Conservation (phyloP, 2,113 vertebrate species). For the Atlantisia rogersi region DNA sequence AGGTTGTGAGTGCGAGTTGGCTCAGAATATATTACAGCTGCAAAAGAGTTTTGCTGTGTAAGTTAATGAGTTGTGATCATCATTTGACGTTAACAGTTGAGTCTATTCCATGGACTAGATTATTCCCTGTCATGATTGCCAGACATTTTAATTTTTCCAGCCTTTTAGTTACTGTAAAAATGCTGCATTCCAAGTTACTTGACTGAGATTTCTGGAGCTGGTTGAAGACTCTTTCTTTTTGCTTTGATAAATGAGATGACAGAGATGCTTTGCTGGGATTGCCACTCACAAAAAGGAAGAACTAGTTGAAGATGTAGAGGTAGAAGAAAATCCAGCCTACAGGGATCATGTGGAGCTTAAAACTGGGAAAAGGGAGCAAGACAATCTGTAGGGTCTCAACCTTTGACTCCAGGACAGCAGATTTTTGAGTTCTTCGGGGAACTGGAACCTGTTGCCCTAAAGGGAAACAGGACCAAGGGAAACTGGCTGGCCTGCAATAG, state of each 20-base stretch:
- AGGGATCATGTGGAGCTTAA: not conserved
- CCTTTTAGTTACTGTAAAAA: not conserved
- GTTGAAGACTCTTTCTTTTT: not conserved
- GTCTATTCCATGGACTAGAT: not conserved
- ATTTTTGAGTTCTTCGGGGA: not conserved
- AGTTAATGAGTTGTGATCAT: not conserved
- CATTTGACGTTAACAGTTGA: not conserved
- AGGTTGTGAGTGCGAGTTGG: not conserved
- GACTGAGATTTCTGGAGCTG: not conserved
- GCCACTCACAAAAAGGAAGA: not conserved
- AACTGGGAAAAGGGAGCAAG: not conserved
- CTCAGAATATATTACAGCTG: not conserved
- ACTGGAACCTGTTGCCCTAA: not conserved
- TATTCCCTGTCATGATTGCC: not conserved
- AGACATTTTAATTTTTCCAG: not conserved
- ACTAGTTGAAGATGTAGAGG: not conserved
- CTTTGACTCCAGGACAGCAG: not conserved
- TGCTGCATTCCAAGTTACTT: not conserved
- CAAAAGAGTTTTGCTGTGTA: not conserved
- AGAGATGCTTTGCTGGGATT: not conserved
- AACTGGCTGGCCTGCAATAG: not conserved
- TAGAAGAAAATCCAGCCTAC: not conserved
- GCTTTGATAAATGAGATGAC: not conserved
- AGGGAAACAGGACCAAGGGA: not conserved
- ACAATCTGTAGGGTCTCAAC: not conserved